Evolutionary conservation across 2,888 invertebrate genomes (phyloP).

Genomic region (Galerucella pusilla): DNA sequence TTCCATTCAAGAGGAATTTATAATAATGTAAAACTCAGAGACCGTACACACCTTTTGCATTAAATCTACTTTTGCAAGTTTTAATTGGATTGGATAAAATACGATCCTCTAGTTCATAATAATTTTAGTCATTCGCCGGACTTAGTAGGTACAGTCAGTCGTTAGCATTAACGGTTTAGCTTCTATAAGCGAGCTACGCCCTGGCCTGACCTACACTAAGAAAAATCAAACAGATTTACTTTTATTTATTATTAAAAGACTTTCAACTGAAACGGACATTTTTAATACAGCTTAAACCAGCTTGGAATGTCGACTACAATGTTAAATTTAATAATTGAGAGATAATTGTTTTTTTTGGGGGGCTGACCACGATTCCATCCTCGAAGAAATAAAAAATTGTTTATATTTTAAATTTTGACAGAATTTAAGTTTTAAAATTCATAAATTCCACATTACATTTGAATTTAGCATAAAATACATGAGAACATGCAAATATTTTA

Average conservation of each 20-base stretch:
- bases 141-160: not conserved
- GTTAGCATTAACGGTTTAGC: slow-evolving; percentile 2
- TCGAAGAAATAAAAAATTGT: too few relatives aligned
- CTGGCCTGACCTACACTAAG: slow-evolving; percentile 1
- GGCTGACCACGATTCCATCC: too few relatives aligned
- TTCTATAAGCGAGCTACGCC: not conserved
- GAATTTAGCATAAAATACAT: too few relatives aligned
- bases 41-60: slow-evolving; percentile 20
- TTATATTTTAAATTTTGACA: too few relatives aligned
- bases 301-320: not conserved
- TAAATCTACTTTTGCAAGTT: slow-evolving; percentile 24
- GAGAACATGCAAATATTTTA: too few relatives aligned
- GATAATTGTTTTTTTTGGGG: too few relatives aligned
- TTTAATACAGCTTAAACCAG: not conserved
- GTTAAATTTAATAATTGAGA: too few relatives aligned
- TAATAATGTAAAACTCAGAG: slow-evolving; percentile 13
- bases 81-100: slow-evolving; percentile 25
- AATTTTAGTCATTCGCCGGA: slow-evolving; percentile 20
- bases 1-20: slow-evolving; percentile 11
- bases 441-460: too few relatives aligned
- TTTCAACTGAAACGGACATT: not conserved
- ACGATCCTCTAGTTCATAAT: slow-evolving; percentile 18
- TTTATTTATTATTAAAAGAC: not conserved
- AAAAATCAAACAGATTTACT: slow-evolving; percentile 1
- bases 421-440: too few relatives aligned